These are phyloP conservation scores for Microplitis mediator DNA, from an alignment of 1,140 invertebrate species.

Conservation along the genomic window DNA sequence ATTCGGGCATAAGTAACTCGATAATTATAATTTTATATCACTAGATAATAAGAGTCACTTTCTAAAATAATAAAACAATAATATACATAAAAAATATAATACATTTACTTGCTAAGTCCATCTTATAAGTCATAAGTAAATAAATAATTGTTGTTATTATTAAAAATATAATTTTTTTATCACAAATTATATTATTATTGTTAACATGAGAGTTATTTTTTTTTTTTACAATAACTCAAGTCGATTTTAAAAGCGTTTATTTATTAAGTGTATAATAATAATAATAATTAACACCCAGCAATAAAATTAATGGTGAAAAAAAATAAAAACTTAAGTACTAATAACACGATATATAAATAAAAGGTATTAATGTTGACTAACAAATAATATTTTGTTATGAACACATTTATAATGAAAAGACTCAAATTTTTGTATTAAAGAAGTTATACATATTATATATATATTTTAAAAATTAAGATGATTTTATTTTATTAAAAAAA, in stretches of 20 bases:
- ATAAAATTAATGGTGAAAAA: neutral
- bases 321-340: too few species aligned
- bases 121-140: neutral
- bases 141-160: neutral
- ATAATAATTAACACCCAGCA: constrained; percentile 17
- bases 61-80: too few species aligned
- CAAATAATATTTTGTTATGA: constrained; percentile 49
- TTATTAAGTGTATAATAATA: constrained; percentile 44
- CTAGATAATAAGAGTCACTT: too few species aligned
- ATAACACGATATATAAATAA: neutral
- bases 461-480: constrained; percentile 31
- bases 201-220: neutral
- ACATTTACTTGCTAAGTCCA: too few species aligned
- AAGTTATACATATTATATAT: constrained; percentile 46
- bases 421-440: constrained; percentile 42
- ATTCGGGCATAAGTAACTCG: too few species aligned
- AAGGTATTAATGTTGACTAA: constrained; percentile 47
- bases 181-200: neutral
- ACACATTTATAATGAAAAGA: constrained; percentile 36
- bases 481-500: constrained; percentile 15
- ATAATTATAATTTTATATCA: too few species aligned
- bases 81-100: too few species aligned
- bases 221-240: neutral
- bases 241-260: constrained; percentile 37
- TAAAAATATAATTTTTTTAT: neutral